phyloP scores from a whole-genome alignment of 2,797 vertebrate species.

The Xenops minutus region DNA sequence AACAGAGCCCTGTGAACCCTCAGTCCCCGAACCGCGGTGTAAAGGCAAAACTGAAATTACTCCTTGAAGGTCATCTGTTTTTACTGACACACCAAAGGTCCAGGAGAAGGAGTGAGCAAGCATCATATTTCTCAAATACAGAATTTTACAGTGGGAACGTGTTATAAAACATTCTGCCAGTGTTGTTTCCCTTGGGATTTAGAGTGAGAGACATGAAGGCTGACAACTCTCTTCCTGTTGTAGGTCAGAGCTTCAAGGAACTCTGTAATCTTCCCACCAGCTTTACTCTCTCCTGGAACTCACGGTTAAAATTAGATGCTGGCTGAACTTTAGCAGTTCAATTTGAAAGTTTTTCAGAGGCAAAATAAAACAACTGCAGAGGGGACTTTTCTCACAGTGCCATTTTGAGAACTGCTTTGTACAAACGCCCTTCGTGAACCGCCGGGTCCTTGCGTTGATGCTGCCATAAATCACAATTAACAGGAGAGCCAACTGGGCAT shows the following conservation, averaged over 20 bases:
- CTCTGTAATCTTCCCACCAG: constrained; percentile 94
- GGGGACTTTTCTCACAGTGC: constrained; percentile 80
- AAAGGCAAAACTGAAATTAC: constrained; percentile 64
- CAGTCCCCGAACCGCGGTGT: constrained; percentile 30
- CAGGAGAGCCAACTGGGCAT: constrained; percentile 1
- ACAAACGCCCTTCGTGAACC: constrained; percentile 36
- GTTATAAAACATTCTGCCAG: constrained; percentile 88
- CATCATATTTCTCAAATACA: constrained; percentile 75
- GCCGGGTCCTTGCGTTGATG: constrained; percentile 5
- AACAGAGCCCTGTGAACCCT: constrained; percentile 59
- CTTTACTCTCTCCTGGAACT: constrained; percentile 82
- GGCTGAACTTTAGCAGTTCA: constrained; percentile 83
- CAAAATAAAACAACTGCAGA: constrained; percentile 73
- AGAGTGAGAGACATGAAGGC: constrained; percentile 82
- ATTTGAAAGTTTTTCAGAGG: constrained; percentile 75
- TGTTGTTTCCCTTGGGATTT: constrained; percentile 87
- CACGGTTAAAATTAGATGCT: constrained; percentile 91
- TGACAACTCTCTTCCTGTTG: constrained; percentile 88
- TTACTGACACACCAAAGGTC: constrained; percentile 59
- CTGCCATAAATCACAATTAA: constrained; percentile 43
- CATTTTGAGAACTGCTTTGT: constrained; percentile 69
- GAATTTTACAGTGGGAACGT: constrained; percentile 88
- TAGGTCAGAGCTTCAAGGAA: constrained; percentile 90
- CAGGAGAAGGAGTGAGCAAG: constrained; percentile 63
- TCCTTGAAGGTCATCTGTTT: constrained; percentile 70